Evolutionary conservation across 2,797 vertebrate genomes (phyloP).

Genomic region (Odontamblyopus rebecca): DNA sequence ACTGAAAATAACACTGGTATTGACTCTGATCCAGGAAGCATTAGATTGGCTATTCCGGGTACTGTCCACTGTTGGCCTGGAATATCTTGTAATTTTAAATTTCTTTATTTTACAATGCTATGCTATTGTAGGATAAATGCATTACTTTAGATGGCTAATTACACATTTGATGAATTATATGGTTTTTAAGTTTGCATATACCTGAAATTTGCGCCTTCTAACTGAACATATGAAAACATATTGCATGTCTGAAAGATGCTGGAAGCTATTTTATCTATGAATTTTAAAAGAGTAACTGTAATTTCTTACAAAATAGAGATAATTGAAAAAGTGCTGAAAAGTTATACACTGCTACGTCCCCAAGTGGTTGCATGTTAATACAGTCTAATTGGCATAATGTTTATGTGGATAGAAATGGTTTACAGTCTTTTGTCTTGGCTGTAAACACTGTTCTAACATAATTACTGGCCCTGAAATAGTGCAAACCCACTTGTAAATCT

Average conservation of each 20-base stretch:
- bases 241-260: background rate
- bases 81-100: too few relatives aligned
- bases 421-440: background rate
- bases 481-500: constrained; percentile 3
- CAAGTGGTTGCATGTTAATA: background rate
- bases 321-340: background rate
- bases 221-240: too few relatives aligned
- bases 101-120: too few relatives aligned
- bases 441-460: constrained; percentile 4
- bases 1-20: too few relatives aligned
- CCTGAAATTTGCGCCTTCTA: too few relatives aligned
- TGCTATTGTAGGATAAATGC: too few relatives aligned
- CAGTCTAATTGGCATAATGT: background rate
- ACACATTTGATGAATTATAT: too few relatives aligned
- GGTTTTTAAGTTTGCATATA: too few relatives aligned
- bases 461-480: constrained; percentile 10
- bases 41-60: too few relatives aligned
- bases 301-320: background rate
- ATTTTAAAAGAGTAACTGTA: background rate
- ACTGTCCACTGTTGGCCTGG: too few relatives aligned
- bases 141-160: too few relatives aligned
- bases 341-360: background rate
- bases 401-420: constrained; percentile 5
- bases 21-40: too few relatives aligned
- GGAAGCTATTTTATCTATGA: background rate